These are phyloP conservation scores for Muscicapa comitata DNA, from an alignment of 2,797 vertebrate species.

Conservation along the genomic window DNA sequence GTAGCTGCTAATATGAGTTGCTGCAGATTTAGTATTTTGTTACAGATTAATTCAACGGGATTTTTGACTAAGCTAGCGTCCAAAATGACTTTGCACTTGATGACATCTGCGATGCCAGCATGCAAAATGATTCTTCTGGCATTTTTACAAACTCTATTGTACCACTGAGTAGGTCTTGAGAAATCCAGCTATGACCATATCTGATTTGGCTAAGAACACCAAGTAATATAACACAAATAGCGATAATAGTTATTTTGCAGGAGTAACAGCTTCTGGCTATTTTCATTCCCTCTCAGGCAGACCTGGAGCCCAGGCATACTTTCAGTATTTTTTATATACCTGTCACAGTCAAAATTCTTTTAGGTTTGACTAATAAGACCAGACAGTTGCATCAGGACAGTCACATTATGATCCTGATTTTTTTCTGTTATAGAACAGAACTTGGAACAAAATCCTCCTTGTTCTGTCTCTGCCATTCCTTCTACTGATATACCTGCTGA, in stretches of 20 bases:
- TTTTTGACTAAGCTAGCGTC: conserved; percentile 8
- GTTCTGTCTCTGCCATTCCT: background rate
- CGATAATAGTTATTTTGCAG: background rate
- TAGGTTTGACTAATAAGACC: background rate
- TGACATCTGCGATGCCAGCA: conserved; percentile 56
- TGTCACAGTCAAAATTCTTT: background rate
- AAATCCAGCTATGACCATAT: conserved; percentile 36
- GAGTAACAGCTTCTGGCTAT: conserved; percentile 41
- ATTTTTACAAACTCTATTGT: conserved; percentile 20
- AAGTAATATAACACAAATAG: conserved; percentile 20
- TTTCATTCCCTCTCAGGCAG: conserved; percentile 10
- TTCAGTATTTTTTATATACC: background rate
- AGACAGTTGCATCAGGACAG: background rate
- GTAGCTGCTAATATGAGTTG: background rate
- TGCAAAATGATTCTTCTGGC: conserved; percentile 57
- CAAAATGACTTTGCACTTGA: conserved; percentile 59
- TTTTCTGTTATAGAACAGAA: background rate
- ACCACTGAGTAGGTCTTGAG: conserved; percentile 12
- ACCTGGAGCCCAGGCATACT: background rate
- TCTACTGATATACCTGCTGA: background rate
- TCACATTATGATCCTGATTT: background rate
- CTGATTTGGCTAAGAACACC: conserved; percentile 39
- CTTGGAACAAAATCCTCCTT: background rate
- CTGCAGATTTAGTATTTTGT: conserved; percentile 23
- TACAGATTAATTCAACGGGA: conserved; percentile 45